Base-by-base conservation (phyloP, 1,140 invertebrate genomes). In the Radopholus similis region DNA sequence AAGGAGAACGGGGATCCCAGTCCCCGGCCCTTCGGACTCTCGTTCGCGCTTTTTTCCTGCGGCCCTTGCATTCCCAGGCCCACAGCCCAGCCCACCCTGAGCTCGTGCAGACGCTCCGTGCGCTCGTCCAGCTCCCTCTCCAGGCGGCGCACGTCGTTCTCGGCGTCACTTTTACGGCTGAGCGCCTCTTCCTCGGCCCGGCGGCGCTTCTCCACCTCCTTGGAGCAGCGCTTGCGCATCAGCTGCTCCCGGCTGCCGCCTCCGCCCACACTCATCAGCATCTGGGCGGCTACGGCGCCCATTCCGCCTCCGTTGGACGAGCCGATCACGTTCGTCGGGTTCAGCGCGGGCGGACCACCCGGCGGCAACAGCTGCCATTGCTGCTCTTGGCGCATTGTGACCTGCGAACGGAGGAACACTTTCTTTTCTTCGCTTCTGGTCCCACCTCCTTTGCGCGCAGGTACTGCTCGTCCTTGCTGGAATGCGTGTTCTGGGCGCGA, bases 121-220 rank as follows among this genome's bases (percentile, higher is more conserved):
- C 68, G 59, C 21, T 42, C 57, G 30, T 75, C 60, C 64, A 79
- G 58, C 38, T 78, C 77, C 11, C 51, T 38, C 44, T 80, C 76
- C 38, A 79, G 64, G 30, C 59, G 37, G 26, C 49, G 38, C 30
- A 80, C 72, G 51, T 80, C 73, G 32, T 73, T 38, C 53, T 80
- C 75, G n/a, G 77, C 77, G 23, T 79, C 77, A 18, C 64, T 71
- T 62, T 75, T 77, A 60, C 77, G 68, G 18, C 57, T 67, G 18
- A 74, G 64, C 26, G 78, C 78, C 38, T 80, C 77, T 59, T 82
- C 78, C 54, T 82, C 78, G 9, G 49, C 67, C 49, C 58, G 59
- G 47, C 62, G 58, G 47, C 64, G 64, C 71, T 77, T 76, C 49
- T 80, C 78, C 11, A 82, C 21, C 55, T 80, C 78, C 54, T 80